phyloP scores from a whole-genome alignment of 2,797 vertebrate genomes.

The Geotrypetes seraphini region DNA sequence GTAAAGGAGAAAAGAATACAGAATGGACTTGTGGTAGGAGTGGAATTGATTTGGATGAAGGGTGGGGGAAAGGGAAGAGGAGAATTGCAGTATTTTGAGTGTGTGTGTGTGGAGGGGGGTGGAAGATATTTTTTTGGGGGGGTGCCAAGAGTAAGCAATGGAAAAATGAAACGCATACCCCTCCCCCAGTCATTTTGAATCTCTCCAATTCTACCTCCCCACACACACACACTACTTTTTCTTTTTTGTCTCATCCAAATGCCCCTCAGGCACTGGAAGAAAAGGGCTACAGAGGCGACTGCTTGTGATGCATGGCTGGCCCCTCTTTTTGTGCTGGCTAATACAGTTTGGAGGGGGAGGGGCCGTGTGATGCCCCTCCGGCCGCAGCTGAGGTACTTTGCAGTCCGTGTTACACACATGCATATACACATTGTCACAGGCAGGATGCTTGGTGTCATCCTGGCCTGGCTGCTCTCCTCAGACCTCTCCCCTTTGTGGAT shows the following conservation, averaged over 20 bases:
- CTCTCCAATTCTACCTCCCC: neutral
- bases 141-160: too few relatives aligned
- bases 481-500: slow-evolving; percentile 2
- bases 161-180: too few relatives aligned
- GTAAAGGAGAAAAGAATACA: too few relatives aligned
- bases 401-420: slow-evolving; percentile 12
- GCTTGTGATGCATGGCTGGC: slow-evolving; percentile 4
- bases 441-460: slow-evolving; percentile 1
- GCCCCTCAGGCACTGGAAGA: neutral
- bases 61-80: neutral
- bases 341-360: slow-evolving; percentile 11
- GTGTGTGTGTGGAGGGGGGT: too few relatives aligned
- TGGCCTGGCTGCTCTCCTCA: neutral
- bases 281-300: neutral
- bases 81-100: neutral
- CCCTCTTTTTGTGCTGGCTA: slow-evolving; percentile 2
- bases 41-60: neutral
- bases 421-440: slow-evolving; percentile 7
- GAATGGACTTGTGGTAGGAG: neutral
- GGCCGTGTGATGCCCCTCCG: slow-evolving; percentile 8
- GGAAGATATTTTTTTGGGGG: too few relatives aligned
- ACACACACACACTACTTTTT: neutral
- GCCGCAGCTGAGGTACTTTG: slow-evolving; percentile 11
- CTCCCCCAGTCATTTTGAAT: neutral
- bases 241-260: neutral